A percentile compares a stretch with the other conserved stretches of the same genome.
These are phyloP conservation scores for Diphyllodes magnificus DNA, from an alignment of 2,113 vertebrate genomes.

Conservation along the genomic window DNA sequence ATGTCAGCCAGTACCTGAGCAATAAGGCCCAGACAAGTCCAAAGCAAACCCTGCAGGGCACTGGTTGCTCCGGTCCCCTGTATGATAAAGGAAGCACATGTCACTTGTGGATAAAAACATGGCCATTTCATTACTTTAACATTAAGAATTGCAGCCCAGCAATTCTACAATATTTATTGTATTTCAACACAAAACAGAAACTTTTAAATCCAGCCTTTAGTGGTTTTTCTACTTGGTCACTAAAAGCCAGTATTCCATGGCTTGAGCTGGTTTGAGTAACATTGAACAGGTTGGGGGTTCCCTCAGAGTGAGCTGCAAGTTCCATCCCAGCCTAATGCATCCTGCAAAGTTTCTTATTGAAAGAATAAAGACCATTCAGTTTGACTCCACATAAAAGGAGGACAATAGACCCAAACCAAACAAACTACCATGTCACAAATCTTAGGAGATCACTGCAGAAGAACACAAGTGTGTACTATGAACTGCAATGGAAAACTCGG, in stretches of 20 bases:
- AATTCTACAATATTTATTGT: neutral
- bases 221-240: neutral
- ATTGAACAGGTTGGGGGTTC: neutral
- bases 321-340: neutral
- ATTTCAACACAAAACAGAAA: neutral
- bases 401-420: neutral
- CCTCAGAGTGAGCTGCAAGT: neutral
- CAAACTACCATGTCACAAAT: neutral
- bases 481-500: neutral
- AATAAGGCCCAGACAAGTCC: constrained; percentile 85
- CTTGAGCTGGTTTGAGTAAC: neutral
- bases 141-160: neutral
- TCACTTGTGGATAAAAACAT: neutral
- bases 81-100: neutral
- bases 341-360: neutral
- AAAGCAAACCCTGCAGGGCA: constrained; percentile 88
- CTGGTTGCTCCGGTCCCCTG: constrained; percentile 92
- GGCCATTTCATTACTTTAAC: neutral
- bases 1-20: constrained; percentile 77
- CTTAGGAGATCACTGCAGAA: neutral
- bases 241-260: neutral
- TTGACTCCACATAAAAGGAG: neutral
- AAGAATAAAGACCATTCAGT: neutral
- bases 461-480: neutral
- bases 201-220: neutral